Conservation (phyloP, 2,113 vertebrate genomes). For the Mobula hypostoma region DNA sequence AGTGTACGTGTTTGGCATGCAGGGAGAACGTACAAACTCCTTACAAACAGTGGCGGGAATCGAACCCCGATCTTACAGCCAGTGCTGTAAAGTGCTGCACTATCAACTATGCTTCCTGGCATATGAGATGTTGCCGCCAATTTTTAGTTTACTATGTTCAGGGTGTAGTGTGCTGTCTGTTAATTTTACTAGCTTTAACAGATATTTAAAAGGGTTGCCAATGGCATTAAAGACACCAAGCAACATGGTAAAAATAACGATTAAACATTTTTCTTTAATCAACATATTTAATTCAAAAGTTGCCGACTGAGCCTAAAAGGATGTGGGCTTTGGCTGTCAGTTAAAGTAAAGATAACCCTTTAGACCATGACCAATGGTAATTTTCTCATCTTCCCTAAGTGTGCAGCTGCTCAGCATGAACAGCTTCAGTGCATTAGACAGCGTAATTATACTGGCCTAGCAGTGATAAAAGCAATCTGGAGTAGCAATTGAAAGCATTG, state of each 20-base stretch:
- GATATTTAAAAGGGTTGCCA: background rate
- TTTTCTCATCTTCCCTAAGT: background rate
- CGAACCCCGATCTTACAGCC: too few species aligned
- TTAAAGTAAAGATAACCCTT: constrained; percentile 31
- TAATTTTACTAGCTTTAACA: background rate
- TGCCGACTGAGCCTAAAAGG: background rate
- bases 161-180: background rate
- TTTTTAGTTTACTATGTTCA: background rate
- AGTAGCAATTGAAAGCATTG: background rate
- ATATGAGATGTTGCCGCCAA: background rate
- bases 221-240: background rate
- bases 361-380: background rate
- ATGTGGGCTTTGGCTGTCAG: background rate
- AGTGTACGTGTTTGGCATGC: too few species aligned
- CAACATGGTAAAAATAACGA: background rate
- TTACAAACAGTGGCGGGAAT: too few species aligned
- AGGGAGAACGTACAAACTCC: too few species aligned
- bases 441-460: background rate
- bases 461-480: background rate
- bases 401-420: background rate
- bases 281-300: constrained; percentile 30
- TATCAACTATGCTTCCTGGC: too few species aligned
- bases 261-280: background rate
- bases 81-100: too few species aligned
- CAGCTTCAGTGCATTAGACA: background rate